Percentiles rank a stretch among this genome's conserved stretches.
These are phyloP conservation scores for Thumatha senex DNA, from an alignment of 2,888 invertebrate species.

Conservation along the genomic window DNA sequence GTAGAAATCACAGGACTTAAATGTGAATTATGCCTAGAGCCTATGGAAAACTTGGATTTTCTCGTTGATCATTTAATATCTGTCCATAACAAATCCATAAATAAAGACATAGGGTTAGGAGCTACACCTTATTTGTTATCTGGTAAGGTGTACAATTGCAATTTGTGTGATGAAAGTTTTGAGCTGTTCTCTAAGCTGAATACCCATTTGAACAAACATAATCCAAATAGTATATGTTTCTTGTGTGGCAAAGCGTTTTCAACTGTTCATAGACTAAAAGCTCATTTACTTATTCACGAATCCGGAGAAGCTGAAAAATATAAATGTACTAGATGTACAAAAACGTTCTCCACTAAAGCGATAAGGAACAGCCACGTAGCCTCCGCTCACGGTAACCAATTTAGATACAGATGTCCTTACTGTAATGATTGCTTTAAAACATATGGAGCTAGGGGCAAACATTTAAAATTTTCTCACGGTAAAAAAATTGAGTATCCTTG, in stretches of 20 bases:
- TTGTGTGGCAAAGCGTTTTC: conserved; percentile 70
- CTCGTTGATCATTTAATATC: conserved; percentile 58
- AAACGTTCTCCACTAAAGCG: conserved; percentile 49
- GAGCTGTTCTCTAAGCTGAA: conserved; percentile 65
- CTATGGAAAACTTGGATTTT: conserved; percentile 45
- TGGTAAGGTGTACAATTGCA: conserved; percentile 54
- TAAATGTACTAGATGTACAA: conserved; percentile 61
- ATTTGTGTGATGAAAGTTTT: conserved; percentile 57
- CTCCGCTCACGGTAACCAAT: conserved; percentile 49
- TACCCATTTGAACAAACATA: conserved; percentile 69
- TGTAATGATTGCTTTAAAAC: conserved; percentile 64
- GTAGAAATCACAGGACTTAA: conserved; percentile 61
- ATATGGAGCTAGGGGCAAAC: conserved; percentile 56
- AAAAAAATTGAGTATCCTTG: conserved; percentile 66
- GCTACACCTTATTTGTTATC: conserved; percentile 59
- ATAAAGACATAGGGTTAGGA: conserved; percentile 53
- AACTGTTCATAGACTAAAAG: conserved; percentile 52
- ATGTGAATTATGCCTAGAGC: conserved; percentile 58
- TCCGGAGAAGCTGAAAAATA: conserved; percentile 29
- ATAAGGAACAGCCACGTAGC: conserved; percentile 55
- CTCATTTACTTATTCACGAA: conserved; percentile 61
- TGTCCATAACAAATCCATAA: conserved; percentile 56
- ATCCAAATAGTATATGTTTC: conserved; percentile 67
- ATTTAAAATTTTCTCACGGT: conserved; percentile 56
- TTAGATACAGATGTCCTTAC: conserved; percentile 54